A percentile compares a stretch with the other conserved stretches of the same genome.
Conservation (phyloP, 2,888 invertebrate species). For the Hedychridium roseum region DNA sequence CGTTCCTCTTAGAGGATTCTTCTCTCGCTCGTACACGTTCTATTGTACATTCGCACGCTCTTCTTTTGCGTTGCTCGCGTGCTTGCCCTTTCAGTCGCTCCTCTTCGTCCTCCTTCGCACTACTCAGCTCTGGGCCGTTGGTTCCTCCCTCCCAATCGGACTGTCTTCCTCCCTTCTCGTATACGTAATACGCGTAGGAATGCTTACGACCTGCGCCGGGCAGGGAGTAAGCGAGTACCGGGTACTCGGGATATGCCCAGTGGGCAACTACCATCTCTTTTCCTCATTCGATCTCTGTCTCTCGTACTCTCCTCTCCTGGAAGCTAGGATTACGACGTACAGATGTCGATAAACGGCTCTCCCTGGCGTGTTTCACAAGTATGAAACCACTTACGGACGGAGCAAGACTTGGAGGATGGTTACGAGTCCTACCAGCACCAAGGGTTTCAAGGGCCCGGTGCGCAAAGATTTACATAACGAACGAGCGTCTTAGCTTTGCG, state of each 20-base stretch:
- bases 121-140: slow-evolving; percentile 1
- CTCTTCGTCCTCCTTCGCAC: slow-evolving; percentile 17
- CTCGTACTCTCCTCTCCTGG: background rate
- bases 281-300: no score
- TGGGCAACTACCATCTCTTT: no score
- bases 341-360: slow-evolving; percentile 16
- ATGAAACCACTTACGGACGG: no score
- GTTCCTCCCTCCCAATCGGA: slow-evolving; percentile 9
- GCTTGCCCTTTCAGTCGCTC: no score
- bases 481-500: background rate
- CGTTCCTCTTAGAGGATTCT: no score
- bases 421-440: no score
- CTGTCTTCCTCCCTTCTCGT: background rate
- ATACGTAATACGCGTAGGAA: slow-evolving; percentile 19
- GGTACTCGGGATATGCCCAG: background rate
- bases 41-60: no score
- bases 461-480: slow-evolving; percentile 6
- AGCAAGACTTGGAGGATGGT: no score
- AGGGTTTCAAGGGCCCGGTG: background rate
- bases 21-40: no score
- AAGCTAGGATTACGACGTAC: slow-evolving; percentile 24
- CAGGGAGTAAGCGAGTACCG: background rate
- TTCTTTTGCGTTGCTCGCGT: no score
- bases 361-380: background rate
- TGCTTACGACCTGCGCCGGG: slow-evolving; percentile 4